phyloP scores from a whole-genome alignment of 2,888 invertebrate genomes.

The Cyclophora albipunctata region DNA sequence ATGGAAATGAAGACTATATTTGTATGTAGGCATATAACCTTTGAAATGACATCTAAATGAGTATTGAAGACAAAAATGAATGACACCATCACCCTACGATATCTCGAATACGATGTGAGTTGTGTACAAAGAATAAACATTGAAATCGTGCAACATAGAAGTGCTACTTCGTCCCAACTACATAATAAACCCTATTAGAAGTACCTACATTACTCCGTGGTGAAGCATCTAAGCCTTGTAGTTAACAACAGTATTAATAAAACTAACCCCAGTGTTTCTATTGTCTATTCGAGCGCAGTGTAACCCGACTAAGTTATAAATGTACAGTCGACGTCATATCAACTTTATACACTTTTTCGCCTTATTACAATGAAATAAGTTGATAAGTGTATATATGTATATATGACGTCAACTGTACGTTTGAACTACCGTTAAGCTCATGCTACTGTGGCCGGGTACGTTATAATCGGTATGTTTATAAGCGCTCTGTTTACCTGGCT shows the following conservation, averaged over 20 bases:
- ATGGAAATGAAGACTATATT: no score
- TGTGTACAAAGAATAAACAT: constrained; percentile 32
- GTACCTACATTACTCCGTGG: constrained; percentile 14
- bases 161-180: constrained; percentile 55
- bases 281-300: constrained; percentile 51
- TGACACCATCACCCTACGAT: constrained; percentile 46
- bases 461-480: constrained; percentile 49
- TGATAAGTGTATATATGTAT: no score
- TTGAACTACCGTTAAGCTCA: constrained; percentile 59
- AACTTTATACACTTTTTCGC: no score
- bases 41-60: constrained; percentile 4
- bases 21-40: no score
- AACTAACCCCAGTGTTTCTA: constrained; percentile 28
- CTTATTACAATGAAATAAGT: no score
- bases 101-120: constrained; percentile 30
- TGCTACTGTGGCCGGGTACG: constrained; percentile 50
- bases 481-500: constrained; percentile 74
- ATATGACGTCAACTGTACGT: constrained; percentile 30
- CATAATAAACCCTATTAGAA: constrained; percentile 27
- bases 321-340: background rate
- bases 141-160: constrained; percentile 57
- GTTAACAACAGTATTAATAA: constrained; percentile 24
- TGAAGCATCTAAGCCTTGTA: constrained; percentile 7
- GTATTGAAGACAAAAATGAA: constrained; percentile 11
- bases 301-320: constrained; percentile 45